Evolutionary conservation across 2,888 invertebrate species (phyloP).

Genomic region (Odontomyia ornata): DNA sequence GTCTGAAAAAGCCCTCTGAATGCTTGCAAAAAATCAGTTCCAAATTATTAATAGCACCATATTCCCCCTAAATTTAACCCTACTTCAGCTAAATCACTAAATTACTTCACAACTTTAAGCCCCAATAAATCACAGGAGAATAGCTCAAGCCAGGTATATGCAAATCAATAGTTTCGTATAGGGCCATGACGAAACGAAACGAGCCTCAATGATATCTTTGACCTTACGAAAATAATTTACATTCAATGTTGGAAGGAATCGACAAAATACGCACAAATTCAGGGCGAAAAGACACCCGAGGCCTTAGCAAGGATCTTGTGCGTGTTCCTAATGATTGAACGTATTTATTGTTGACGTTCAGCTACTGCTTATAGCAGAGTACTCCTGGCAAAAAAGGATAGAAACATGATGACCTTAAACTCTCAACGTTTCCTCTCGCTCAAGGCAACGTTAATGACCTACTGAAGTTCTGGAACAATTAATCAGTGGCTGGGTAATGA

Average conservation of each 20-base stretch:
- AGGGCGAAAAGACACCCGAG: not conserved
- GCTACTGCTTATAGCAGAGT: not conserved
- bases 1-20: too few species aligned
- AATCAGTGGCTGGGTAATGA: slow-evolving; percentile 37
- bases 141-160: not conserved
- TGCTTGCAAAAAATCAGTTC: too few species aligned
- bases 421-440: not conserved
- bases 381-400: not conserved
- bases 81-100: not conserved
- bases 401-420: slow-evolving; percentile 15
- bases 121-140: not conserved
- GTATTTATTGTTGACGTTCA: not conserved
- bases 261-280: not conserved
- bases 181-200: not conserved
- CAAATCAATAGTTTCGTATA: not conserved
- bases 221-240: slow-evolving; percentile 23
- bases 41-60: too few species aligned
- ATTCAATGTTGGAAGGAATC: not conserved
- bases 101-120: not conserved
- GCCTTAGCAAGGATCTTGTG: not conserved
- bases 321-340: not conserved
- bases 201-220: slow-evolving; percentile 8
- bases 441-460: slow-evolving; percentile 37
- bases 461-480: slow-evolving; percentile 23
- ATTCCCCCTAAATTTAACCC: not conserved